Percentiles rank a stretch among this genome's conserved stretches.
These are phyloP conservation scores for Diarsia brunnea DNA, from an alignment of 2,888 invertebrate genomes.

Conservation along the genomic window DNA sequence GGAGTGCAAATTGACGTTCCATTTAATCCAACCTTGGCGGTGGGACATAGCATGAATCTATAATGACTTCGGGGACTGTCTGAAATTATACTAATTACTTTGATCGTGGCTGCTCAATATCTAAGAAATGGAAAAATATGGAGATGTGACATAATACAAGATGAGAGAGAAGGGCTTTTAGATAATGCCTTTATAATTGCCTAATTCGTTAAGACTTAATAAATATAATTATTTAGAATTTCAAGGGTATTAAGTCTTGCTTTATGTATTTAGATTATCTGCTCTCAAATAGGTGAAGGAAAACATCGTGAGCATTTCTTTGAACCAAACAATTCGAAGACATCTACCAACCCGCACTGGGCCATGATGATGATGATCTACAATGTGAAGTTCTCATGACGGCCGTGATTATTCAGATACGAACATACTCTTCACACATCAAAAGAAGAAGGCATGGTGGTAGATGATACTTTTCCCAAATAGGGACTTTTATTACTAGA, in stretches of 20 bases:
- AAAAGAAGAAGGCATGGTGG: neutral
- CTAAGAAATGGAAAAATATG: conserved; percentile 30
- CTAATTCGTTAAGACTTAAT: neutral
- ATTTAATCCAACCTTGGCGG: conserved; percentile 47
- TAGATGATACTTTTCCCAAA: too few species aligned
- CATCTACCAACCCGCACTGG: too few species aligned
- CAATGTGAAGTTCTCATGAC: neutral
- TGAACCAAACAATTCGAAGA: too few species aligned
- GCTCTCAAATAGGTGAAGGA: too few species aligned
- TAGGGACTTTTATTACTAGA: neutral
- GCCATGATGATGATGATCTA: too few species aligned
- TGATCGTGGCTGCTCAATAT: conserved; percentile 39
- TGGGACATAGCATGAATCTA: conserved; percentile 62
- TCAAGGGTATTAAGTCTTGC: too few species aligned
- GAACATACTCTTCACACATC: neutral
- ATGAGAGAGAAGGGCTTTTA: too few species aligned
- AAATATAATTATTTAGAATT: neutral
- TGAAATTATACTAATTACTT: conserved; percentile 64
- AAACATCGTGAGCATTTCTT: too few species aligned
- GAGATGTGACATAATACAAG: neutral
- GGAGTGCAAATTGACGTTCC: conserved; percentile 45
- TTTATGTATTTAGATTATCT: neutral
- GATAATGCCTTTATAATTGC: neutral
- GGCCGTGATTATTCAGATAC: neutral
- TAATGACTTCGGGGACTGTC: conserved; percentile 58